phyloP scores from a whole-genome alignment of 2,888 invertebrate species.

The Metallyticus violacea region DNA sequence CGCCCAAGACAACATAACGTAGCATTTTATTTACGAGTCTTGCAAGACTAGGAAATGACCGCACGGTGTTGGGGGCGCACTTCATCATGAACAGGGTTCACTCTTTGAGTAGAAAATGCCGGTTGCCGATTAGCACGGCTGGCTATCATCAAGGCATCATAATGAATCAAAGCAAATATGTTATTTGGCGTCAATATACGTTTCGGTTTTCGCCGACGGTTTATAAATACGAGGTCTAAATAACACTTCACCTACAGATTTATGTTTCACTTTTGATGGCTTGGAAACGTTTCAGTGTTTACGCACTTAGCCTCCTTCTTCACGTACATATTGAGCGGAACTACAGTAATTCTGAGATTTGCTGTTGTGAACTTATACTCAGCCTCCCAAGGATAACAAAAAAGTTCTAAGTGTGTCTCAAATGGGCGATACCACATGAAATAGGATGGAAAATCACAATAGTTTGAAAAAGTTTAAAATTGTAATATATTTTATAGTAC shows the following conservation, averaged over 20 bases:
- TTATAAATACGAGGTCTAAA: not conserved
- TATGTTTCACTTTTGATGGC: not conserved
- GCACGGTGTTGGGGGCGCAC: not conserved
- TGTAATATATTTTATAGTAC: too few relatives aligned
- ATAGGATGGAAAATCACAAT: too few relatives aligned
- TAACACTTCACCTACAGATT: not conserved
- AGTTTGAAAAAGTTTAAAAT: too few relatives aligned
- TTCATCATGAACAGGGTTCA: not conserved
- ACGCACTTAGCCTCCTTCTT: not conserved
- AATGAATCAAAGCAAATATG: not conserved
- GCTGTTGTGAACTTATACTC: too few relatives aligned
- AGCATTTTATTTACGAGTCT: not conserved
- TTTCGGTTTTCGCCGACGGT: not conserved
- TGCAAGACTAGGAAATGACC: too few relatives aligned
- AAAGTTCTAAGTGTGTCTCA: too few relatives aligned
- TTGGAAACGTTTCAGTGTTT: not conserved
- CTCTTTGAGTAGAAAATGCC: not conserved
- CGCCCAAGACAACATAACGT: too few relatives aligned
- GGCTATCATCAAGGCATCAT: not conserved
- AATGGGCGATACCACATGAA: too few relatives aligned
- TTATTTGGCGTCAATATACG: not conserved
- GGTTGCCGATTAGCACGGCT: not conserved
- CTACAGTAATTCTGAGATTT: not conserved
- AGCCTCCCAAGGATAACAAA: too few relatives aligned
- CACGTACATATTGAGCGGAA: not conserved